These are phyloP conservation scores for Nomada ruficornis DNA, from an alignment of 2,888 invertebrate genomes.

Conservation along the genomic window DNA sequence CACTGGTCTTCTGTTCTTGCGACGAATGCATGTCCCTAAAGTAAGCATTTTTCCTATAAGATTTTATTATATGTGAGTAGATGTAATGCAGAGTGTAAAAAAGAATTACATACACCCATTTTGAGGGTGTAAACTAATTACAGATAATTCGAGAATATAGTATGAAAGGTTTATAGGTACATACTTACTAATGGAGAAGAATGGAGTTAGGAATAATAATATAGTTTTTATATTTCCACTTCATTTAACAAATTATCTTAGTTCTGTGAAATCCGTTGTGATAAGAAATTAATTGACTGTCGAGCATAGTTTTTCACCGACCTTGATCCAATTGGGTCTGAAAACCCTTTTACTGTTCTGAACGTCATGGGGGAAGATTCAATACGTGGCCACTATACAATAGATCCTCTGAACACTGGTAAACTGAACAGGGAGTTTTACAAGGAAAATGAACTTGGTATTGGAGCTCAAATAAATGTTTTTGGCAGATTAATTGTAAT, in stretches of 20 bases:
- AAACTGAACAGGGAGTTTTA: constrained; percentile 85
- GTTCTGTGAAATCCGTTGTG: too few species aligned
- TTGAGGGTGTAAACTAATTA: too few species aligned
- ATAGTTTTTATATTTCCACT: too few species aligned
- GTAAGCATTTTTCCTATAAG: constrained; percentile 81
- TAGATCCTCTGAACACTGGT: constrained; percentile 87
- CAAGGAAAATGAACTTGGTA: constrained; percentile 90
- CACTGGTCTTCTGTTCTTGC: constrained; percentile 90
- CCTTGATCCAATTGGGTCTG: constrained; percentile 84
- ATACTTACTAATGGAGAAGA: too few species aligned
- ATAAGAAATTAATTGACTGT: constrained; percentile 8
- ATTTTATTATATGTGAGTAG: too few species aligned
- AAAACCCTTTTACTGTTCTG: constrained; percentile 85
- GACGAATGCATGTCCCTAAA: constrained; percentile 91
- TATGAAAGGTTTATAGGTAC: too few species aligned
- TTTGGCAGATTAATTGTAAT: constrained; percentile 93
- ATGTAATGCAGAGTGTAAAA: too few species aligned
- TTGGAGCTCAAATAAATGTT: constrained; percentile 92
- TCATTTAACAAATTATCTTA: too few species aligned
- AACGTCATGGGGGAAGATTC: constrained; percentile 88
- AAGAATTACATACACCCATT: too few species aligned
- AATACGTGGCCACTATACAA: constrained; percentile 85
- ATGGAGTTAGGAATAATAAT: too few species aligned
- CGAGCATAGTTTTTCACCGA: constrained; percentile 56
- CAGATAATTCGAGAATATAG: too few species aligned